Base-by-base conservation (phyloP, 2,797 vertebrate genomes). In the Borostomias antarcticus region DNA sequence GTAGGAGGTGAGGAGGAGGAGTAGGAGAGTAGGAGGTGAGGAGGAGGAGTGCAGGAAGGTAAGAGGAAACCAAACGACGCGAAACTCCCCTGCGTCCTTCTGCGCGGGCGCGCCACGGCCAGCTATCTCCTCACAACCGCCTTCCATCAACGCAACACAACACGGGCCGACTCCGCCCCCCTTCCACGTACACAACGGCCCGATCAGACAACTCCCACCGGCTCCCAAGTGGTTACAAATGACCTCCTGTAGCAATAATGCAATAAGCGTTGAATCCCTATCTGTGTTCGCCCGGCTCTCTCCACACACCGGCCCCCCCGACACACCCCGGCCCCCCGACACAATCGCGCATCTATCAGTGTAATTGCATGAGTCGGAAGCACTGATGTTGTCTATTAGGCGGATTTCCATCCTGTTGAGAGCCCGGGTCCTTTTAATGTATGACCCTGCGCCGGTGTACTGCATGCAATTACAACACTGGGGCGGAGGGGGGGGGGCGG, bases 381-480 rank as follows among this genome's bases (percentile, higher is more conserved):
- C 90, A 84, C 86, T 87, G 90, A 92, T 91, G 89, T 89, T 90
- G 89, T 91, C 90, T 92, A 90, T 91, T 92, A 93, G 85, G 88
- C 66, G 74, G 87, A 85, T 90, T 90, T 91, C 89, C 86, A 85
- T 86, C 87, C 88, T 82, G 88, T 91, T 89, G 89, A 92, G 87
- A 90, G 87, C 83, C 72, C 75, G 84, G 80, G 81, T 82, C 82
- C 90, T 91, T 89, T 91, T 92, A 91, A 92, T 91, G 89, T 90
- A 87, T 80, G 75, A 76, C 77, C 77, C 82, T 78, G 81, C 78
- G 76, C 76, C 72, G 88, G 84, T 82, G 87, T 86, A 72, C 82
- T 58, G 79, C 84, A 57, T 86, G 81, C 81, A 82, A 86, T 89
- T 86, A 86, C 84, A 76, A n/a, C 81, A 69, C 23, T 26, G 50